A percentile compares a stretch with the other conserved stretches of the same genome.
These are phyloP conservation scores for Lophochroa leadbeateri DNA, from an alignment of 2,113 vertebrate genomes.

Conservation along the genomic window DNA sequence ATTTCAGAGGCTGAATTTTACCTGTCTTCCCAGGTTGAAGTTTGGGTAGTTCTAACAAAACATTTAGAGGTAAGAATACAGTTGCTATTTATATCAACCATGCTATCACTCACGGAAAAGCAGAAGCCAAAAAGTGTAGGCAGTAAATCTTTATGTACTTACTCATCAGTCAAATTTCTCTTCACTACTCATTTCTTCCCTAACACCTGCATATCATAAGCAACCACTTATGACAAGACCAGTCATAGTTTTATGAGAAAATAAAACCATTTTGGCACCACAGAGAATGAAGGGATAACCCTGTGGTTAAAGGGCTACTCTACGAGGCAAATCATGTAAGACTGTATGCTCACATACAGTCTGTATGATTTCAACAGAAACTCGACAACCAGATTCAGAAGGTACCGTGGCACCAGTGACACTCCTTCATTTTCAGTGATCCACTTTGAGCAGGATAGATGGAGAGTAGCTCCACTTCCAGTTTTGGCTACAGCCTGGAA, in stretches of 20 bases:
- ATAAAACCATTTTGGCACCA: neutral
- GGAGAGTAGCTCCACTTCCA: neutral
- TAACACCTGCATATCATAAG: slow-evolving; percentile 34
- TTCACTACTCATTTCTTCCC: slow-evolving; percentile 32
- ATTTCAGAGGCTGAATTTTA: neutral
- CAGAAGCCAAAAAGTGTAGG: slow-evolving; percentile 38
- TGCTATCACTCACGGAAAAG: neutral
- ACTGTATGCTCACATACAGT: neutral
- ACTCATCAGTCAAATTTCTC: slow-evolving; percentile 46
- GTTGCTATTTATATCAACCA: slow-evolving; percentile 7
- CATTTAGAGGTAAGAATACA: neutral
- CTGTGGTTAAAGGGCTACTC: neutral
- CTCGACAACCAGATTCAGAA: neutral
- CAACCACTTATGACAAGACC: neutral
- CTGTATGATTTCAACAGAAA: neutral
- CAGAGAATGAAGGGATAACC: neutral
- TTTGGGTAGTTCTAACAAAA: neutral
- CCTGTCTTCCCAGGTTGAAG: neutral
- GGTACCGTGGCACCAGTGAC: neutral
- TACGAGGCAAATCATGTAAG: accelerated
- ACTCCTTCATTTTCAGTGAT: neutral
- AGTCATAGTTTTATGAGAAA: neutral
- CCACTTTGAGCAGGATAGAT: neutral
- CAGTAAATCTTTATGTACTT: slow-evolving; percentile 9
- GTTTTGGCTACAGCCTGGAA: slow-evolving; percentile 14